A percentile compares a stretch with the other conserved stretches of the same genome.
Conservation (phyloP, 2,113 vertebrate genomes). For the Solea solea region DNA sequence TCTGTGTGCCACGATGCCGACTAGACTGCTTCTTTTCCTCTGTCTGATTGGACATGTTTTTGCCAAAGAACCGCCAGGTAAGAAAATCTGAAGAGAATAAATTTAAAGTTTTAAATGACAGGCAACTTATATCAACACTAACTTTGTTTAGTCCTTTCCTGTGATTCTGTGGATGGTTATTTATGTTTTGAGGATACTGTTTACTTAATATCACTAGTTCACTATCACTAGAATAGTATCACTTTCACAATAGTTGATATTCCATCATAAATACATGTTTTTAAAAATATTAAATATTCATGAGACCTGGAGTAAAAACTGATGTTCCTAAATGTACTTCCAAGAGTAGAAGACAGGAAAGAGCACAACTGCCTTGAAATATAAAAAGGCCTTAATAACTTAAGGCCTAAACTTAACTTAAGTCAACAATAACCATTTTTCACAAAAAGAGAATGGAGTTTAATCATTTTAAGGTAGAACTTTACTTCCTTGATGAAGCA, state of each 20-base stretch:
- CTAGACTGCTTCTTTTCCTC: slow-evolving; percentile 40
- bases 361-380: background rate
- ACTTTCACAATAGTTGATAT: background rate
- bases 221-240: too few species aligned
- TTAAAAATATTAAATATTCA: background rate
- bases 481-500: background rate
- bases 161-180: background rate
- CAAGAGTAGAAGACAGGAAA: background rate
- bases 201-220: too few species aligned
- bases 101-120: background rate
- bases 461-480: fast-evolving
- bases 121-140: background rate
- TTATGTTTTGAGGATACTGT: background rate
- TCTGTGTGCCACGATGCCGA: slow-evolving; percentile 13
- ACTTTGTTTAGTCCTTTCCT: slow-evolving; percentile 1
- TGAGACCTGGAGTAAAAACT: too few species aligned
- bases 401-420: too few species aligned
- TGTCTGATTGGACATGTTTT: slow-evolving; percentile 30
- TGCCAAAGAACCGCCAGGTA: slow-evolving; percentile 48
- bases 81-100: slow-evolving; percentile 12
- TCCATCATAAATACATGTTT: background rate
- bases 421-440: background rate
- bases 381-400: background rate
- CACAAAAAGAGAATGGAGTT: background rate
- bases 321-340: background rate